Percentiles rank a stretch among this genome's conserved stretches.
phyloP scores from a whole-genome alignment of 2,797 vertebrate species.

The Glyptemys insculpta region DNA sequence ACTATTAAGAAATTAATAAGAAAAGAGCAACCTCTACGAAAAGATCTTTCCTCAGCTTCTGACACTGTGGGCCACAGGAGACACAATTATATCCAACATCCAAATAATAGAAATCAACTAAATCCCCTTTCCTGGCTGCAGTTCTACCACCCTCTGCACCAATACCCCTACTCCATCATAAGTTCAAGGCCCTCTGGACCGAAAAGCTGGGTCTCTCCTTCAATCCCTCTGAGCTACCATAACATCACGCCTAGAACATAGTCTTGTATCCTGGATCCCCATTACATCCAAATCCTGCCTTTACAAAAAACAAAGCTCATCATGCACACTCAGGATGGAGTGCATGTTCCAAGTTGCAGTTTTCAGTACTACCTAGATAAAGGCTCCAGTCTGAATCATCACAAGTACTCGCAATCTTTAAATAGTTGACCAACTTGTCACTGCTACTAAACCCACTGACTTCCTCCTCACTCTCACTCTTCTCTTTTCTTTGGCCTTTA shows the following conservation, averaged over 20 bases:
- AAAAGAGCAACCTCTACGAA: neutral
- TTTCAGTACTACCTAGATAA: neutral
- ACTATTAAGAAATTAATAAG: constrained; percentile 12
- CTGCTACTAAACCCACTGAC: neutral
- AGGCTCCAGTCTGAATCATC: neutral
- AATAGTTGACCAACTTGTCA: neutral
- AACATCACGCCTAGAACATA: neutral
- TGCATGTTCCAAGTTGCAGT: neutral
- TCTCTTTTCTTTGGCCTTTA: constrained; percentile 11
- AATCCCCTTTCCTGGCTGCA: neutral
- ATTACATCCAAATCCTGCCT: neutral
- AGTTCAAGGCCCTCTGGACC: fast-evolving
- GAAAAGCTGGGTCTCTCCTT: fast-evolving
- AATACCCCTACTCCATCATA: neutral
- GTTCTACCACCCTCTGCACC: neutral
- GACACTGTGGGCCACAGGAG: neutral
- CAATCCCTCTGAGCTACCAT: neutral
- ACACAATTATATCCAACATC: neutral
- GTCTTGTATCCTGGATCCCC: neutral
- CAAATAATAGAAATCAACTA: neutral
- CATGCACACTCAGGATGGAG: fast-evolving
- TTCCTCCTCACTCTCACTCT: neutral
- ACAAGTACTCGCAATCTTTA: neutral
- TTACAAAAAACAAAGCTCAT: neutral
- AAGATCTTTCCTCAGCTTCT: constrained; percentile 17